Conservation (phyloP, 2,113 vertebrate genomes). For the Glaucidium brasilianum region DNA sequence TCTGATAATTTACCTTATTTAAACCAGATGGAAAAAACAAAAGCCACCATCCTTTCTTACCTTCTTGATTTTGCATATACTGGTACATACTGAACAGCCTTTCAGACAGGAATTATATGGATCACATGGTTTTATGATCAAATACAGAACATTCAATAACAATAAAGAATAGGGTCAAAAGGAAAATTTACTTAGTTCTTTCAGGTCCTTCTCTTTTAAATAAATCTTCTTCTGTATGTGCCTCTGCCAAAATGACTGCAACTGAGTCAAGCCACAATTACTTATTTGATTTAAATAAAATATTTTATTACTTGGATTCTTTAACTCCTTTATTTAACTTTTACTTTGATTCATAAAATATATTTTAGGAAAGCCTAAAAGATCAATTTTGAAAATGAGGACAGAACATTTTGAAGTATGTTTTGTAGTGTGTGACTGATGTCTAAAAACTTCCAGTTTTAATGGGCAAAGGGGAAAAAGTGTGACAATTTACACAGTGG, state of each 20-base stretch:
- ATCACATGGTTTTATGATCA: background rate
- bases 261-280: background rate
- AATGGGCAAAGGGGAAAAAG: background rate
- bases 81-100: background rate
- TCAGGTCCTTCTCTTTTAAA: background rate
- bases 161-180: background rate
- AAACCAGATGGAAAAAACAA: background rate
- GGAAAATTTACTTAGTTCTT: background rate
- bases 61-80: background rate
- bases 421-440: background rate
- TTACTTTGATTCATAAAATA: background rate
- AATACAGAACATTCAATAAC: background rate
- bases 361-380: background rate
- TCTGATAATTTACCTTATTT: background rate
- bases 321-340: background rate
- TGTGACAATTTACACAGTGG: background rate
- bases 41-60: background rate
- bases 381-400: background rate
- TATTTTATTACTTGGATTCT: accelerated
- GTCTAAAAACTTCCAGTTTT: background rate
- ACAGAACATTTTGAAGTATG: background rate
- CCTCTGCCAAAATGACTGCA: background rate
- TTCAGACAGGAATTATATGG: background rate
- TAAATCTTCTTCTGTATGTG: background rate
- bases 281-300: background rate